Base-by-base conservation (phyloP, 2,888 invertebrate genomes). In the Polydrusus pterygomalis region DNA sequence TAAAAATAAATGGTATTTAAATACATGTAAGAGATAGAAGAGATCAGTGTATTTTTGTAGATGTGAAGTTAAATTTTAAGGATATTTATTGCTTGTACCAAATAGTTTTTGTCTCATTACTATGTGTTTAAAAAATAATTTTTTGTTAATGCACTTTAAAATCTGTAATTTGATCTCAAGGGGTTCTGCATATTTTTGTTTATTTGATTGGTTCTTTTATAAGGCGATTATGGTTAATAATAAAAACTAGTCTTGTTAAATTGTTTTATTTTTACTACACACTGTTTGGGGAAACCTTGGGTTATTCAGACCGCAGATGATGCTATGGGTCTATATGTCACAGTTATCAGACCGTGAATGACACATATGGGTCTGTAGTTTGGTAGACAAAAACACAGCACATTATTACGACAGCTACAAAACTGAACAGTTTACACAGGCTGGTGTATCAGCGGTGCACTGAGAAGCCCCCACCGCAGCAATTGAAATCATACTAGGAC, bases 11-110 rank as follows among this genome's bases (percentile, higher is more conserved):
- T 77, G 60, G 70, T 69, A 74, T 68, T 51, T 15, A 64, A 60
- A 60, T 70, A 65, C 60, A 74, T 74, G 67, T 74, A 74, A 77
- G n/a, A 51, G 54, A 56, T 77, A 81, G 82, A 79, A 80, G 80
- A 81, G 78, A 82, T 83, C 80, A 81, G 84, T 85, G 85, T 85
- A 85, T 85, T 85, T 85, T 85, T 84, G 84, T 85, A 85, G 85
- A 82, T 85, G 85, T 85, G 73, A 79, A 80, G 78, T 75, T 40
- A 72, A 79, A 74, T 73, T 43, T 51, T 47, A 70, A 62, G 49
- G 20, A 51, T 49, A 62, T 25, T 51, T 62, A 62, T 30, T 47
- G 49, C 34, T 47, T 70, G 17, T 51, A 34, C 9, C 25, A 34
- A 34, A 34, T 34, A 34, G 34, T 34, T 34, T 34, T 34, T 10